Evolutionary conservation across 2,113 vertebrate species (phyloP), one percentile per base, ranked within the genome.

Genomic region (Lagopus muta): DNA sequence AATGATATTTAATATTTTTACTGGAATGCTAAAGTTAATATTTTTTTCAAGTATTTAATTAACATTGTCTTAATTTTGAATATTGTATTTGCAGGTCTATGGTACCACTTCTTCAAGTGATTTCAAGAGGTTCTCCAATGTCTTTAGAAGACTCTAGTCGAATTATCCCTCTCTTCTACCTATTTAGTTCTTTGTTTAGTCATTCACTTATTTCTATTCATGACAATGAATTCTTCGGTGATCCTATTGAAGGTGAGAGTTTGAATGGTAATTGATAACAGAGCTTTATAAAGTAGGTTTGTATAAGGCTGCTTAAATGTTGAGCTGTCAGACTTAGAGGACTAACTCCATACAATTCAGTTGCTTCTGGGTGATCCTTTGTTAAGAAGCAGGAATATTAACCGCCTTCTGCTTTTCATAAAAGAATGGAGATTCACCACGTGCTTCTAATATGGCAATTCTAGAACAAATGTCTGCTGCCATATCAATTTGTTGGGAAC

Each of bases 181-280:
- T 99, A 94, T 99, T 99, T 95, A 99, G 99, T 96, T 99, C 99
- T 57, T 98, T 99, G 88, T 99, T 99, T 97, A 99, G 99, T 93
- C 99, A 99, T 96, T 99, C 99, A 2, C 99, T 99, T 34, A 99
- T 99, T 97, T 99, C 99, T 15, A 99, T 99, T 93, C 99, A 99
- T 11, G 99, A 99, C 96, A 99, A 98, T 16, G 99, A 99, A 91
- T 99, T 99, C 96, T 99, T 99, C 42, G 99, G 99, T 22, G 98
- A 98, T 67, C 98, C 99, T 82, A 97, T 98, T 88, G 99, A 99
- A 98, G 99, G 99, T 99, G 97, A 19, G 72, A 19, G 72, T 84
- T 87, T 80, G 8, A 14, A 69, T 57, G 69, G 48, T 69, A 8
- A 3, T 60, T 16, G 45, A 14, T 50, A 58, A 27, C 16, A 77